Evolutionary conservation across 1,140 invertebrate genomes (phyloP).

Genomic region (Nixonia krombeini): DNA sequence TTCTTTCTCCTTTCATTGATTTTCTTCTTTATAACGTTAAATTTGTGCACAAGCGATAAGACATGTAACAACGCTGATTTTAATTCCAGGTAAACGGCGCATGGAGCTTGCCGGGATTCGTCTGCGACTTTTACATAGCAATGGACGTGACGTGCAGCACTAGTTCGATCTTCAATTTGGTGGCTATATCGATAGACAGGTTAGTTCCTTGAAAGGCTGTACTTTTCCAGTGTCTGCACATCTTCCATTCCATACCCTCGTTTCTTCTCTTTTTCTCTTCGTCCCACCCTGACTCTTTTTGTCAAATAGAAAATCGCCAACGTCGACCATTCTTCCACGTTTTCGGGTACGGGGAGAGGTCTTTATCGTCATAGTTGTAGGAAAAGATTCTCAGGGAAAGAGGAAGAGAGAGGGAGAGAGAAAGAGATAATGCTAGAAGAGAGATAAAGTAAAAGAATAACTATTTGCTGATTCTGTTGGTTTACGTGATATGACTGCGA

Average conservation of each 20-base stretch:
- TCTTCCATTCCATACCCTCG: background rate
- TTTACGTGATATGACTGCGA: conserved; percentile 57
- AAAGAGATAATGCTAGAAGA: conserved; percentile 46
- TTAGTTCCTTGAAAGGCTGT: conserved; percentile 70
- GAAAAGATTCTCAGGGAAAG: conserved; percentile 18
- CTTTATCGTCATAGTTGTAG: conserved; percentile 21
- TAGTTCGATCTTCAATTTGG: conserved; percentile 98
- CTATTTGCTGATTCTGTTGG: conserved; percentile 54
- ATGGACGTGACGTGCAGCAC: conserved; percentile 99
- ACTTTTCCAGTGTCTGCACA: conserved; percentile 11
- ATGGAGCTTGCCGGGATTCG: conserved; percentile 90
- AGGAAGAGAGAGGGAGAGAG: conserved; percentile 21
- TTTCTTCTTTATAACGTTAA: no score
- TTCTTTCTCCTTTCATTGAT: no score
- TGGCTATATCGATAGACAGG: conserved; percentile 99
- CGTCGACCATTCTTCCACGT: conserved; percentile 26
- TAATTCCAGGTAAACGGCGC: conserved; percentile 81
- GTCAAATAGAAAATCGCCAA: conserved; percentile 29
- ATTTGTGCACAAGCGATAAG: no score
- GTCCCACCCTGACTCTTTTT: conserved; percentile 10
- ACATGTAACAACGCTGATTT: no score
- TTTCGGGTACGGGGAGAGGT: conserved; percentile 27
- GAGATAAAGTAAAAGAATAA: conserved; percentile 44
- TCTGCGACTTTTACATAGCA: conserved; percentile 99
- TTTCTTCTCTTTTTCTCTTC: no score